A percentile compares a stretch with the other conserved stretches of the same genome.
Evolutionary conservation across 1,140 invertebrate species (phyloP).

Genomic region (Hetaerina americana): DNA sequence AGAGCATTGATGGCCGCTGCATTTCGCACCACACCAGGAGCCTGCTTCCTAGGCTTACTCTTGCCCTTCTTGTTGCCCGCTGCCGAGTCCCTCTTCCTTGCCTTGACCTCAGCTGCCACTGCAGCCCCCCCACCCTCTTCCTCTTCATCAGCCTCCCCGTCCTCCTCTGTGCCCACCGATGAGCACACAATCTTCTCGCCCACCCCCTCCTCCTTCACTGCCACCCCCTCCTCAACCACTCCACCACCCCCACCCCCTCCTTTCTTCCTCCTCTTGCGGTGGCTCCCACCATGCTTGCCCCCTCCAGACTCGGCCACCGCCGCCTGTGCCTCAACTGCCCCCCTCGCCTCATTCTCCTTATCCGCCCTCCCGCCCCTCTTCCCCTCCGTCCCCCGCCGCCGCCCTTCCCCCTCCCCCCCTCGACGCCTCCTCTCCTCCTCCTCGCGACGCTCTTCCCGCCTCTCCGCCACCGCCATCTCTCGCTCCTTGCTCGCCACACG

Average conservation of each 20-base stretch:
- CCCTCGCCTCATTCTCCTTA: slow-evolving; percentile 10
- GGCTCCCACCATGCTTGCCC: neutral
- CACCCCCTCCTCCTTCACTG: neutral
- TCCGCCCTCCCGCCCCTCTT: slow-evolving; percentile 16
- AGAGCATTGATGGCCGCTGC: slow-evolving; percentile 58
- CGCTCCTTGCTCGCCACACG: slow-evolving; percentile 11
- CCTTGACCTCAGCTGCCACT: slow-evolving; percentile 24
- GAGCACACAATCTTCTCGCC: too few relatives aligned
- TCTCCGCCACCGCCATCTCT: slow-evolving; percentile 13
- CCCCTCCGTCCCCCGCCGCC: slow-evolving; percentile 9
- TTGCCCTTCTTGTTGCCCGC: slow-evolving; percentile 11
- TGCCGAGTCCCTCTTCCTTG: slow-evolving; percentile 16
- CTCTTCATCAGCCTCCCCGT: slow-evolving; percentile 10
- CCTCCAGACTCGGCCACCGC: slow-evolving; percentile 5
- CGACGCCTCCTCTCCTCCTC: slow-evolving; percentile 16
- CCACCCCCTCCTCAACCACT: slow-evolving; percentile 12
- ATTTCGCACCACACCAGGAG: slow-evolving; percentile 26
- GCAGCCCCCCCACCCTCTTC: slow-evolving; percentile 21
- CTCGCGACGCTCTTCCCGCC: neutral
- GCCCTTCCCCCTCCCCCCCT: slow-evolving; percentile 14
- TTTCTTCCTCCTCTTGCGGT: slow-evolving; percentile 18
- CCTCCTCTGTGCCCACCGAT: neutral
- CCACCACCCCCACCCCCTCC: slow-evolving; percentile 17
- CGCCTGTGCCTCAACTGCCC: slow-evolving; percentile 26
- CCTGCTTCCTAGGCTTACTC: slow-evolving; percentile 21